Evolutionary conservation across 2,113 vertebrate species (phyloP).

Genomic region (Globicephala melas): DNA sequence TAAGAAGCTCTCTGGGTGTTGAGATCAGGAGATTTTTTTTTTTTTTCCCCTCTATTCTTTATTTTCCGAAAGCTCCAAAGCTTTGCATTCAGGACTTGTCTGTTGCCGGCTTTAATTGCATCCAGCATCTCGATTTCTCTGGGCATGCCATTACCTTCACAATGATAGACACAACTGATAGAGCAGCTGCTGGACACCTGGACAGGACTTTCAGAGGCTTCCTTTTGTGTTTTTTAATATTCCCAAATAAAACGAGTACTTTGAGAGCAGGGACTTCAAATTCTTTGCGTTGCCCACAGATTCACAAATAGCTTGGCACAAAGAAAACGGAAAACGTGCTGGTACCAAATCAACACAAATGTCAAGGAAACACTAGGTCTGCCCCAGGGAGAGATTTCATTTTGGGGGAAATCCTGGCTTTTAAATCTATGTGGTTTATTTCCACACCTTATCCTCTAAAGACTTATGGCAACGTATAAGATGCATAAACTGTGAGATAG

Average conservation of each 20-base stretch:
- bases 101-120: neutral
- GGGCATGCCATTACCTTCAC: neutral
- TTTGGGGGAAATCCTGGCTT: neutral
- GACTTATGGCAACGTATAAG: neutral
- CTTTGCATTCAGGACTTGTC: neutral
- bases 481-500: neutral
- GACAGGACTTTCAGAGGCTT: neutral
- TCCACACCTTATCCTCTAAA: neutral
- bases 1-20: neutral
- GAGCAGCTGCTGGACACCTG: neutral
- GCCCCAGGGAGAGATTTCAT: neutral
- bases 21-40: neutral
- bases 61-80: neutral
- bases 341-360: neutral
- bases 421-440: neutral
- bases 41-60: neutral
- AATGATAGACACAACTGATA: neutral
- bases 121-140: neutral
- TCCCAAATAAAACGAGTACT: neutral
- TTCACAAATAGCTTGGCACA: conserved; percentile 12
- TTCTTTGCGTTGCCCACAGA: neutral
- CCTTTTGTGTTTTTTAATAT: neutral
- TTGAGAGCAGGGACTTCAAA: neutral
- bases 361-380: neutral
- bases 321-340: conserved; percentile 9